Percentiles rank a stretch among this genome's conserved stretches.
Conservation (phyloP, 1,140 invertebrate genomes). For the Achatina immaculata region DNA sequence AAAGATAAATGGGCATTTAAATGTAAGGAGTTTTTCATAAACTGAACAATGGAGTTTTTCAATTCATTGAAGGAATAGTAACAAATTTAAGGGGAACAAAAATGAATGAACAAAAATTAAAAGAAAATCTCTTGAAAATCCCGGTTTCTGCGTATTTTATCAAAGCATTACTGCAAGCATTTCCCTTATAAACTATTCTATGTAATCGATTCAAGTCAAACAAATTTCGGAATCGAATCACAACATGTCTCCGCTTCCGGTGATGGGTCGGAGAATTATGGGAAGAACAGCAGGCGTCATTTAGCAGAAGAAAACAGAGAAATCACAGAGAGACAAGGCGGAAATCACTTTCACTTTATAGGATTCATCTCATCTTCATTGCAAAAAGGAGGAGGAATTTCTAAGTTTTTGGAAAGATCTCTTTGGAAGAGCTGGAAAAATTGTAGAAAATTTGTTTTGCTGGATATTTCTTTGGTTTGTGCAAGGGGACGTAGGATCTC, state of each 20-base stretch:
- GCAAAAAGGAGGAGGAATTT: background rate
- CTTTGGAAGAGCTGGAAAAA: background rate
- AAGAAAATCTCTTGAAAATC: too few relatives aligned
- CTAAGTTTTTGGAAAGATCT: background rate
- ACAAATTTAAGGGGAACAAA: too few relatives aligned
- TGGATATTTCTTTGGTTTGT: background rate
- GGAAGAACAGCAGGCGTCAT: background rate
- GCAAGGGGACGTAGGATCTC: too few relatives aligned
- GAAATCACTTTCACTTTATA: background rate
- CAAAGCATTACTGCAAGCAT: too few relatives aligned
- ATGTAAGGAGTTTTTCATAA: too few relatives aligned
- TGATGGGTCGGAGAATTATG: background rate
- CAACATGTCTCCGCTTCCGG: background rate
- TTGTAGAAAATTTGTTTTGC: background rate
- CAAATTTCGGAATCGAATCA: background rate
- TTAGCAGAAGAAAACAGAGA: background rate
- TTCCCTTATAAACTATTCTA: background rate
- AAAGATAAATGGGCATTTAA: too few relatives aligned
- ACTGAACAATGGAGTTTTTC: too few relatives aligned
- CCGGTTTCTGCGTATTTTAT: too few relatives aligned
- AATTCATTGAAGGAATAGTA: too few relatives aligned
- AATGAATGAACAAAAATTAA: too few relatives aligned
- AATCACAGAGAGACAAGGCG: background rate
- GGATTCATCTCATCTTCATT: constrained; percentile 13
- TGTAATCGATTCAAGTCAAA: background rate